Conservation (phyloP, 2,797 vertebrate species). For the Acropternis orthonyx region DNA sequence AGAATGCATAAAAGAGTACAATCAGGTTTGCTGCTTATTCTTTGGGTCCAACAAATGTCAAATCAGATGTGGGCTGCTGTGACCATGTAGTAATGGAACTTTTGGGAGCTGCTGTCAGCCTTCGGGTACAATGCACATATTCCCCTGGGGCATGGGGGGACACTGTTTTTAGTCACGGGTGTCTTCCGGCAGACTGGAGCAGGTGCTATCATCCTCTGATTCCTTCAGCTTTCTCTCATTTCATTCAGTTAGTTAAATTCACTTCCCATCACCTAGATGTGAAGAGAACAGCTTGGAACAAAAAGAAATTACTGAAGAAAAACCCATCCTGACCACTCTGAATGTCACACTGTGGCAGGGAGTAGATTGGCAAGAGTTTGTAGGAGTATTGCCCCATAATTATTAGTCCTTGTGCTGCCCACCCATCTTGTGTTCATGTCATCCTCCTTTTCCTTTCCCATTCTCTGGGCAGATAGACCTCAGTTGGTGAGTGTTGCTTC, state of each 20-base stretch:
- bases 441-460: constrained; percentile 8
- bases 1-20: background rate
- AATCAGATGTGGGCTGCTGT: background rate
- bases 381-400: background rate
- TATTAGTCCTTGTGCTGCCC: background rate
- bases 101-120: background rate
- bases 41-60: background rate
- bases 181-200: background rate
- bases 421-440: background rate
- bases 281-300: background rate
- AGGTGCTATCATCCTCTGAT: background rate
- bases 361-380: background rate
- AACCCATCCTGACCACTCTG: background rate
- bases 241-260: background rate
- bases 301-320: background rate
- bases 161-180: background rate
- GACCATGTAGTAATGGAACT: background rate
- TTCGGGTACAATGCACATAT: background rate
- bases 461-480: constrained; percentile 25
- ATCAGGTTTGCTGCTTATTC: background rate
- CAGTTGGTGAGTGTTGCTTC: constrained; percentile 39
- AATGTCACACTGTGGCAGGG: background rate
- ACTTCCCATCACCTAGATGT: background rate
- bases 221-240: constrained; percentile 20
- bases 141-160: background rate